Percentiles rank a stretch among this genome's conserved stretches.
These are phyloP conservation scores for Thereuonema tuberculata DNA, from an alignment of 1,140 invertebrate genomes.

Conservation along the genomic window DNA sequence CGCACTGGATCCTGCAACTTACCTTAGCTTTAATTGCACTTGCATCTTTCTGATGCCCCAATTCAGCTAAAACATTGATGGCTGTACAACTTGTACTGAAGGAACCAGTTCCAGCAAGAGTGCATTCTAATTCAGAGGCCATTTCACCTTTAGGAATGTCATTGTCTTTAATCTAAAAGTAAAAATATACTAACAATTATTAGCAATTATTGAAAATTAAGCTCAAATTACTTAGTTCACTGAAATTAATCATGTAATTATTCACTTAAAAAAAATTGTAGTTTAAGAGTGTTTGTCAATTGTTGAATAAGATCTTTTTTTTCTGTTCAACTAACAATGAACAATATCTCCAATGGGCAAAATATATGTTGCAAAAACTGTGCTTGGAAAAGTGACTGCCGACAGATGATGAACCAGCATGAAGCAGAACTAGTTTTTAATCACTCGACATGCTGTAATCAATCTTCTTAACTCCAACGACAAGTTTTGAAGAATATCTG, in stretches of 20 bases:
- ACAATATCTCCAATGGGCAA: no score
- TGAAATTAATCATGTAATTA: slow-evolving; percentile 12
- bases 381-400: no score
- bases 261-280: slow-evolving; percentile 37
- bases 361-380: no score
- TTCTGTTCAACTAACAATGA: no score
- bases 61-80: slow-evolving; percentile 50
- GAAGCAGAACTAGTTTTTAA: no score
- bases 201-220: not conserved
- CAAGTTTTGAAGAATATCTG: no score
- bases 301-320: no score
- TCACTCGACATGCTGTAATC: no score
- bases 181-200: not conserved
- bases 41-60: slow-evolving; percentile 50
- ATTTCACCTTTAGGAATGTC: slow-evolving; percentile 26
- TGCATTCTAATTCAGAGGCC: slow-evolving; percentile 43
- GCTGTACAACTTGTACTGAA: slow-evolving; percentile 48
- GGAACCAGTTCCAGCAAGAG: slow-evolving; percentile 47
- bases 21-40: slow-evolving; percentile 55
- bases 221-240: not conserved
- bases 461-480: no score
- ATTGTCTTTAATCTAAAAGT: slow-evolving; percentile 19
- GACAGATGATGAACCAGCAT: no score
- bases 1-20: no score
- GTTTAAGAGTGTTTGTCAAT: slow-evolving; percentile 28